Percentiles rank a stretch among this genome's conserved stretches.
phyloP scores from a whole-genome alignment of 2,888 invertebrate genomes.

The Hofmannophila pseudospretella region DNA sequence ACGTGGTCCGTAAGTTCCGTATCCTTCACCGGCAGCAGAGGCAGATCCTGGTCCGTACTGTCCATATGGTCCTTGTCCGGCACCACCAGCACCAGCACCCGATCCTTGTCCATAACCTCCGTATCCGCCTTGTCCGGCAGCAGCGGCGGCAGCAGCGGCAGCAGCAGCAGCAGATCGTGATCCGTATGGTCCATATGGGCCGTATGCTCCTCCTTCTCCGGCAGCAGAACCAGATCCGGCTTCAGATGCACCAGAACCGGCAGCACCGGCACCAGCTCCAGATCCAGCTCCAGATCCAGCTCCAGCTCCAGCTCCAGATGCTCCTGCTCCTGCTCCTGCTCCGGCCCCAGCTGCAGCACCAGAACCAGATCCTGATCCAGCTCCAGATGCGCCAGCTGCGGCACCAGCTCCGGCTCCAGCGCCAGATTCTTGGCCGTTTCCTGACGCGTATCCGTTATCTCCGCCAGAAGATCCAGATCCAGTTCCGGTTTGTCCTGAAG shows the following conservation, averaged over 20 bases:
- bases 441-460: conserved; percentile 7
- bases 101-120: conserved; percentile 1
- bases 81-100: conserved; percentile 2
- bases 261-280: background rate
- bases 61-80: conserved; percentile 5
- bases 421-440: background rate
- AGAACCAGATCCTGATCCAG: conserved; percentile 5
- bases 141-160: background rate
- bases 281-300: background rate
- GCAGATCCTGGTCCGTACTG: background rate
- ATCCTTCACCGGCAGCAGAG: background rate
- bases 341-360: conserved; percentile 2
- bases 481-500: background rate
- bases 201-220: too few relatives aligned
- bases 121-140: conserved; percentile 4
- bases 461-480: conserved; percentile 3
- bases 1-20: background rate
- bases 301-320: conserved; percentile 1
- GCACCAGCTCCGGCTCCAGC: background rate
- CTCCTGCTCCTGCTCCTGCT: conserved; percentile 2
- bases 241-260: background rate
- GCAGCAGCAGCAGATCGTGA: conserved; percentile 7
- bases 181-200: too few relatives aligned
- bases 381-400: conserved; percentile 5
- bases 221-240: background rate